Evolutionary conservation across 2,113 vertebrate genomes (phyloP).

Genomic region (Variabilichromis moorii): DNA sequence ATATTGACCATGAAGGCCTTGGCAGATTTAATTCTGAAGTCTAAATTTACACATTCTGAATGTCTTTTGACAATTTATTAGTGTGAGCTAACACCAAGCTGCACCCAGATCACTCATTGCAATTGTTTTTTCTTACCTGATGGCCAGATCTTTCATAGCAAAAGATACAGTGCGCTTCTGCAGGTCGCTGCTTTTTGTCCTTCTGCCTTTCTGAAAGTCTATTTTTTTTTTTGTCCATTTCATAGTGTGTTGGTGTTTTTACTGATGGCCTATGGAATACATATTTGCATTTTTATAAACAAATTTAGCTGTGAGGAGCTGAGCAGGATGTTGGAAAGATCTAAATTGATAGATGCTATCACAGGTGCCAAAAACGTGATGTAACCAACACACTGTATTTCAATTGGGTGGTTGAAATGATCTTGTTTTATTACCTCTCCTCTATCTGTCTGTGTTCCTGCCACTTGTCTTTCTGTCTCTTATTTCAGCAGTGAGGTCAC

Average conservation of each 20-base stretch:
- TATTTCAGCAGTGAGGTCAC: constrained; percentile 41
- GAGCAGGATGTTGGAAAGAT: neutral
- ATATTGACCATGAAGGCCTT: neutral
- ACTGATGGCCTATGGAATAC: neutral
- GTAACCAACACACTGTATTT: neutral
- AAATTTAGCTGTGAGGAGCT: neutral
- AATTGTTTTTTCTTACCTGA: neutral
- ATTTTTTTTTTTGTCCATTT: neutral
- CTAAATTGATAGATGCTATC: neutral
- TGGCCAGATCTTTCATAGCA: neutral
- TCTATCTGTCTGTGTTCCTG: neutral
- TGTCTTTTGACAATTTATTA: neutral
- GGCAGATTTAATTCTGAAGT: neutral
- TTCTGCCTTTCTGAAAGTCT: neutral
- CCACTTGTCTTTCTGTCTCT: constrained; percentile 45
- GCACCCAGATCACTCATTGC: neutral
- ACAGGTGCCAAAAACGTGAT: neutral
- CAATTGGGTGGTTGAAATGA: neutral
- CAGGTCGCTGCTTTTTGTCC: neutral
- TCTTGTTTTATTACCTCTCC: neutral
- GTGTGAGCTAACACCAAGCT: neutral
- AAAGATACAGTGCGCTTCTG: neutral
- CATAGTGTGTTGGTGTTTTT: neutral
- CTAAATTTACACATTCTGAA: neutral
- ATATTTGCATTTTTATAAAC: neutral